Evolutionary conservation across 2,113 vertebrate genomes (phyloP), one percentile per base, ranked within the genome.

Genomic region (Ailuropoda melanoleuca): DNA sequence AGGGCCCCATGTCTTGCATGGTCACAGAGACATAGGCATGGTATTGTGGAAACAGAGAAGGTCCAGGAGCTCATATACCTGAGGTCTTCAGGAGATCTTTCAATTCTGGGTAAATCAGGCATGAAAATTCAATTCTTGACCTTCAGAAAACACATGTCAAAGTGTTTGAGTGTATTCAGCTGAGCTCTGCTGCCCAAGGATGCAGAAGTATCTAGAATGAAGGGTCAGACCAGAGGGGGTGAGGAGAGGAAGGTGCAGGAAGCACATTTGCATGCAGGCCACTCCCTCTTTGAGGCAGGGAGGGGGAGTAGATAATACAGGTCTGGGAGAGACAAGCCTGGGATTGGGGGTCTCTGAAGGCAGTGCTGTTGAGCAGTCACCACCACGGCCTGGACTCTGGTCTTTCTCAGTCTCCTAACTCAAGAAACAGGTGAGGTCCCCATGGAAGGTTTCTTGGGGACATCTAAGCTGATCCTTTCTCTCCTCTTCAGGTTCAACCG

Each of bases 291-390:
- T n/a, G 26, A 50, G 24, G 13, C 18, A 50, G 34, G 5, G 18
- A 43, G 43, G 43, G 43, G 21, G 1, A 39, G 10, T 8, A 24
- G 46, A 58, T 80, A 85, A 86, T 72, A 68, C 50, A 53, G 31
- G 0, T 56, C 10, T 60, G 14, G n/a, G 21, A 29, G 1, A 31
- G 5, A 29, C n/a, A 86, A n/a, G 17, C 1, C 12, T 17, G 55
- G 9, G 7, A 4, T 31, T 48, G 39, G 34, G 43, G 39, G 53
- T 23, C 7, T 90, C 87, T 80, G 34, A 31, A 75, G 29, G 31
- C 17, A 48, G 66, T 10, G 0, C 6, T 86, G 34, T 9, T 8
- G 26, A 26, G 13, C 4, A 1, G 0, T 21, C 68, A 58, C 8
- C 17, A 39, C 10, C 21, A 72, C 86, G 70, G 43, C 15, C 43